Conservation (phyloP, 2,888 invertebrate species). For the Dysmachus trigonus region DNA sequence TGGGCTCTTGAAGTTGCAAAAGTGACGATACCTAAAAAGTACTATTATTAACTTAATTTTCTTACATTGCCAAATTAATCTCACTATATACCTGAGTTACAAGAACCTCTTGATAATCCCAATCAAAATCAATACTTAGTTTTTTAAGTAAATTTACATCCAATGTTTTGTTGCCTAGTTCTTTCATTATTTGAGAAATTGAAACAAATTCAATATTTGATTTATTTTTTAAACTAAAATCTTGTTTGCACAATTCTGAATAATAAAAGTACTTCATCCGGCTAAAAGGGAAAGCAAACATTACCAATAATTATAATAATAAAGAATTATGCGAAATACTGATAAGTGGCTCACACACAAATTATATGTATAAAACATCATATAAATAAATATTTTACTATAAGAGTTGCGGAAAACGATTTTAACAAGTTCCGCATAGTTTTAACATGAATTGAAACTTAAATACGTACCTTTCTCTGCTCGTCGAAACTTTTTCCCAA, state of each 20-base stretch:
- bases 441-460: too few species aligned
- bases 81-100: conserved; percentile 56
- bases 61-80: neutral
- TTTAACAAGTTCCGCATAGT: too few species aligned
- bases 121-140: conserved; percentile 61
- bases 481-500: neutral
- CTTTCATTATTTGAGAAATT: conserved; percentile 59
- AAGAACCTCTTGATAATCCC: conserved; percentile 61
- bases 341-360: too few species aligned
- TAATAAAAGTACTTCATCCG: conserved; percentile 63
- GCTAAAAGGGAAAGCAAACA: conserved; percentile 51
- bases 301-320: neutral
- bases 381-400: too few species aligned
- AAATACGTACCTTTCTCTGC: neutral
- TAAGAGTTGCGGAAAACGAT: too few species aligned
- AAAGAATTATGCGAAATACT: too few species aligned
- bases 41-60: neutral
- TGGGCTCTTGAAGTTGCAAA: conserved; percentile 58
- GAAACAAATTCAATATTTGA: conserved; percentile 60
- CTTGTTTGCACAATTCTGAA: conserved; percentile 61
- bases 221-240: conserved; percentile 58
- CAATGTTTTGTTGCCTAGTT: conserved; percentile 59
- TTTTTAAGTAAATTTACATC: conserved; percentile 60
- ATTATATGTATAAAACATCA: too few species aligned
- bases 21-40: conserved; percentile 57